These are phyloP conservation scores for Ramphastos sulfuratus DNA, from an alignment of 2,113 vertebrate species.

Conservation along the genomic window DNA sequence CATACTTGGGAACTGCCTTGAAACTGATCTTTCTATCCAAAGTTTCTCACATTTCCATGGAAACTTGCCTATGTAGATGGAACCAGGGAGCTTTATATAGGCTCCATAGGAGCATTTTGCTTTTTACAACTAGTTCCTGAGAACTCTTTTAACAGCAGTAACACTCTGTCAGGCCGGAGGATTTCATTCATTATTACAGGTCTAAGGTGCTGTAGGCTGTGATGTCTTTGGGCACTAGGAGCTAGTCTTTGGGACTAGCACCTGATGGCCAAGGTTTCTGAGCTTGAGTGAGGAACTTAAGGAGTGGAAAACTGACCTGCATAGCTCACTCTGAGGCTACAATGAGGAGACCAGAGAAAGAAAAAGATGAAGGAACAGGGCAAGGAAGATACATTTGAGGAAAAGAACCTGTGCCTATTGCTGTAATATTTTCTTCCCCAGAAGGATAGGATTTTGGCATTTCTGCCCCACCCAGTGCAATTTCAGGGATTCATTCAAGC, in stretches of 20 bases:
- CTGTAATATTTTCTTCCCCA: too few species aligned
- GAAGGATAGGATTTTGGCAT: neutral
- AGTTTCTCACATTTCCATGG: neutral
- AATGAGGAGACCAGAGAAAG: too few species aligned
- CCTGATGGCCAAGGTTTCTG: too few species aligned
- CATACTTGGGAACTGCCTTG: neutral
- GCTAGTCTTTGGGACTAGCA: too few species aligned
- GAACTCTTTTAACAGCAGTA: neutral
- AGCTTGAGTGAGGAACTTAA: too few species aligned
- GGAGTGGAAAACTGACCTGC: too few species aligned
- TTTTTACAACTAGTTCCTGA: neutral
- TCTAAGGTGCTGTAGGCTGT: neutral
- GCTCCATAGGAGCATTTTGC: neutral
- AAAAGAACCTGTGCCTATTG: too few species aligned
- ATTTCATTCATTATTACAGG: neutral
- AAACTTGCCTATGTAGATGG: neutral
- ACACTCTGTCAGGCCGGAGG: neutral
- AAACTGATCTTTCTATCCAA: neutral
- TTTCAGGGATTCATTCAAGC: neutral
- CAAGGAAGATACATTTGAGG: too few species aligned
- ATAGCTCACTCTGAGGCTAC: too few species aligned
- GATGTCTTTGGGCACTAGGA: neutral
- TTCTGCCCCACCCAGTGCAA: neutral
- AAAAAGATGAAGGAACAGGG: too few species aligned
- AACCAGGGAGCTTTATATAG: neutral